Percentiles rank a stretch among this genome's conserved stretches.
Evolutionary conservation across 2,888 invertebrate species (phyloP).

Genomic region (Cephus pygmeus): DNA sequence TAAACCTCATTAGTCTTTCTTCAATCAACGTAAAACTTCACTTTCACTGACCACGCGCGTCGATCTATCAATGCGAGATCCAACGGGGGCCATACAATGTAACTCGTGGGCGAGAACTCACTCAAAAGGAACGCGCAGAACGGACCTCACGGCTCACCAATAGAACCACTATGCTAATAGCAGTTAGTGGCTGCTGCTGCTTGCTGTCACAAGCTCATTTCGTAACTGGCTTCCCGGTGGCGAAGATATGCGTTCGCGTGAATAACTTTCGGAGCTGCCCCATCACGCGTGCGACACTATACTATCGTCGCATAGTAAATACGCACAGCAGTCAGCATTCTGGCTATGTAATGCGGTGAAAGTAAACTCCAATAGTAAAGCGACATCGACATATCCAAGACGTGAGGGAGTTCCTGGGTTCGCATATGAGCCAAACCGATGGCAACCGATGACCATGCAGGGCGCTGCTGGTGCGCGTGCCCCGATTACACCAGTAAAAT

Average conservation of each 20-base stretch:
- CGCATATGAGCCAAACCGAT: background rate
- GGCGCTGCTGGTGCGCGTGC: background rate
- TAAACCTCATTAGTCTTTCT: background rate
- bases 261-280: background rate
- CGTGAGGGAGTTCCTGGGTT: background rate
- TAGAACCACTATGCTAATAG: background rate
- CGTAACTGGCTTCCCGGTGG: background rate
- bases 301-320: background rate
- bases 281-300: background rate
- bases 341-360: background rate
- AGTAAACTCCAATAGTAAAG: background rate
- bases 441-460: background rate
- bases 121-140: background rate
- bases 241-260: background rate
- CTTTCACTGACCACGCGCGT: background rate
- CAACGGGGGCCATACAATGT: background rate
- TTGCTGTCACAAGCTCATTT: background rate
- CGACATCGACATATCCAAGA: background rate
- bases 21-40: background rate
- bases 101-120: background rate
- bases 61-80: background rate
- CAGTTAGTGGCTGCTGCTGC: background rate
- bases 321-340: background rate
- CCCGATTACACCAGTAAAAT: background rate
- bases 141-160: background rate